Evolutionary conservation across 2,888 invertebrate genomes (phyloP).

Genomic region (Phengaris alcon): DNA sequence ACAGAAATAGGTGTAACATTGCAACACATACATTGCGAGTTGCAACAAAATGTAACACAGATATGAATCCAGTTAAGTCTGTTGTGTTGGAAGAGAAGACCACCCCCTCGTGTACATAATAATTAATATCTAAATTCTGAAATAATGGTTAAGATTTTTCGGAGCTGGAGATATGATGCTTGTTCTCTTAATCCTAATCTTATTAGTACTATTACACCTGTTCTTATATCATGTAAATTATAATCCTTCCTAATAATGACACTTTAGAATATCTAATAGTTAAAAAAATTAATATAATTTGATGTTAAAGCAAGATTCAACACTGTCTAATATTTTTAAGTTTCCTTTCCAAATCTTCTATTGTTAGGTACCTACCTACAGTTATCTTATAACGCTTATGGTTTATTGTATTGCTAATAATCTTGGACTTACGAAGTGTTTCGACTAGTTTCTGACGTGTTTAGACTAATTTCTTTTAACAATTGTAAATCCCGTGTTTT

Average conservation of each 20-base stretch:
- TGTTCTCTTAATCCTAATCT: constrained; percentile 30
- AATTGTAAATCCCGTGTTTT: constrained; percentile 26
- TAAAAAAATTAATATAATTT: constrained; percentile 16
- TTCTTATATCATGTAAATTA: constrained; percentile 2
- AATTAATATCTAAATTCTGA: constrained; percentile 47
- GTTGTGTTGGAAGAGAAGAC: constrained; percentile 19
- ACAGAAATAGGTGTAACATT: neutral
- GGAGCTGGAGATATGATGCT: constrained; percentile 41
- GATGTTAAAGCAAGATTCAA: neutral
- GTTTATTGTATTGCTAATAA: neutral
- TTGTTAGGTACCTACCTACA: neutral
- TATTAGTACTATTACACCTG: constrained; percentile 30
- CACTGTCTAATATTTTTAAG: constrained; percentile 16
- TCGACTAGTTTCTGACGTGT: too few relatives aligned
- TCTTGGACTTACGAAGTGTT: neutral
- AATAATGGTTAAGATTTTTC: constrained; percentile 43
- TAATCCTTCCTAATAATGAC: constrained; percentile 20
- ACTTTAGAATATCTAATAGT: constrained; percentile 11
- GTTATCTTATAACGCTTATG: constrained; percentile 6
- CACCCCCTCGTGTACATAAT: constrained; percentile 47
- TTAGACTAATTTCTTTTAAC: constrained; percentile 28
- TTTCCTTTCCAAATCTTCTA: constrained; percentile 14
- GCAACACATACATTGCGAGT: neutral
- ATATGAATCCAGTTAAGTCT: neutral
- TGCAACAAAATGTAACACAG: constrained; percentile 1